These are phyloP conservation scores for Ginglymostoma cirratum DNA, from an alignment of 2,113 vertebrate genomes.

Conservation along the genomic window DNA sequence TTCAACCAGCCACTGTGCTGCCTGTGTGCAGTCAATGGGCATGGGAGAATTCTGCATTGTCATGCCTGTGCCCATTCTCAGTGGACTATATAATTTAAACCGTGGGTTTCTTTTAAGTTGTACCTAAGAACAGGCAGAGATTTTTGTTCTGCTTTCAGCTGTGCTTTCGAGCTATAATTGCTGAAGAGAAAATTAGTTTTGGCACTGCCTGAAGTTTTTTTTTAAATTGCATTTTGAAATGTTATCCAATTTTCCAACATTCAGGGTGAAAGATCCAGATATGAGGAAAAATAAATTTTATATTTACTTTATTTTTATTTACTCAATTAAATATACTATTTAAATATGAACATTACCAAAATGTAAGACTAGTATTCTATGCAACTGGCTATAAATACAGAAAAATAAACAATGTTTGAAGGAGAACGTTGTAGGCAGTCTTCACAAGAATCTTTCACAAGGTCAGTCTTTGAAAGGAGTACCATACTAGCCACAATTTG, in stretches of 20 bases:
- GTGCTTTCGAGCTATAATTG: neutral
- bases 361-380: neutral
- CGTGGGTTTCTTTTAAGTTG: neutral
- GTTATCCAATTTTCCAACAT: neutral
- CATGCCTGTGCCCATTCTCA: neutral
- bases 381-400: neutral
- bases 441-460: neutral
- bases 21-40: neutral
- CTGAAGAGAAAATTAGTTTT: neutral
- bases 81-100: neutral
- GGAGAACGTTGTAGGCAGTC: neutral
- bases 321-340: neutral
- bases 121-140: neutral
- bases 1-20: neutral
- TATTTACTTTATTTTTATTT: neutral
- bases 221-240: neutral
- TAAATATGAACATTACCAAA: neutral
- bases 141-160: neutral
- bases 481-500: neutral
- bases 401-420: neutral
- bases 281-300: neutral
- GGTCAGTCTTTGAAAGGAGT: neutral
- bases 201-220: neutral
- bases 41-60: neutral
- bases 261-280: neutral